Base-by-base conservation (phyloP, 2,113 vertebrate species). In the Chrysochloris asiatica region DNA sequence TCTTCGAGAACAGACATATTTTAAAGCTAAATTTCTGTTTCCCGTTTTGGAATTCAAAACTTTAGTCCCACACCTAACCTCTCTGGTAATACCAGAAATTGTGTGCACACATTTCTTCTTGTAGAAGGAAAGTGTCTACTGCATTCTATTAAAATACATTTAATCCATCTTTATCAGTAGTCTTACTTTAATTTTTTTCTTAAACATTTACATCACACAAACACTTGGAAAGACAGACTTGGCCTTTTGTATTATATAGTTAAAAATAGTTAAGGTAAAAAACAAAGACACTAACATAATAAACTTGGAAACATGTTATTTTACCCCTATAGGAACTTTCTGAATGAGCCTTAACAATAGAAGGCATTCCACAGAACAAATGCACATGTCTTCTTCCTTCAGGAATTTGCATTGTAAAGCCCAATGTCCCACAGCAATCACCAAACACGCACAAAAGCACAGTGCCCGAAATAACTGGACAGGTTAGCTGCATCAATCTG, bases 341-440 rank as follows among this genome's bases (percentile, higher is more conserved):
- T 65, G 67, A 84, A 82, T 78, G 52, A 77, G 7, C 28, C 30
- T 80, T 93, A 75, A 72, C 16, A 90, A 28, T 22, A 71, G 26
- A 83, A 86, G 4, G 41, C 41, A 77, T 89, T 81, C 41, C 78
- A 72, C 4, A 90, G 28, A 73, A 81, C 10, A 41, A n/a, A n/a
- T n/a, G n/a, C 28, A 0, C 17, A 47, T 47, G 38, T 50, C n/a
- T 82, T 91, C 71, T 87, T 82, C 67, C 90, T 87, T 73, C 19
- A 77, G 2, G 86, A 87, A 93, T 84, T 50, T 94, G 24, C 48
- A 73, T 92, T 81, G 43, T 87, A 89, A 94, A 89, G 26, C 61
- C 81, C 81, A 93, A 50, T 50, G 81, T 93, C 89, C 84, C 88
- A 94, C 30, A 83, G 77, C 89, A 93, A 92, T 89, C 89, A 89